Evolutionary conservation across 2,888 invertebrate species (phyloP).

Genomic region (Melieria picta): DNA sequence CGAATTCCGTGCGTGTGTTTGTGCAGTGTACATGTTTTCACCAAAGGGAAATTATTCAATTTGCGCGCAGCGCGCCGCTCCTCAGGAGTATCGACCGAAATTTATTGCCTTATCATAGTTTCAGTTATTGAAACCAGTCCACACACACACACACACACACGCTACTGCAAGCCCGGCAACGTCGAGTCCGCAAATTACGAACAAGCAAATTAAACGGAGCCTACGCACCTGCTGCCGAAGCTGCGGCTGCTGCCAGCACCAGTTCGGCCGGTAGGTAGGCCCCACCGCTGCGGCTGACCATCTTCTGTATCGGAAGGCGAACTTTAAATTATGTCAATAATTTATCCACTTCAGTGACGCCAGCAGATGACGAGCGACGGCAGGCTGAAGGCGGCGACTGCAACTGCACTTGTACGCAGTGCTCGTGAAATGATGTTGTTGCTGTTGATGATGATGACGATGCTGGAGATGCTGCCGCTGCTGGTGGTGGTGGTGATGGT

Average conservation of each 20-base stretch:
- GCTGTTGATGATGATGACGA: conserved; percentile 6
- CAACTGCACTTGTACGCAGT: conserved; percentile 11
- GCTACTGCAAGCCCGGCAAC: background rate
- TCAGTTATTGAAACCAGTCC: conserved; percentile 30
- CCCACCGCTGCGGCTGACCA: background rate
- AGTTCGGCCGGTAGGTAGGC: conserved; percentile 14
- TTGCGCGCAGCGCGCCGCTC: background rate
- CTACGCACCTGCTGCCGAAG: conserved; percentile 20
- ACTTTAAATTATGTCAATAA: conserved; percentile 33
- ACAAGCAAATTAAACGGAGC: background rate
- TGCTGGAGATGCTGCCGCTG: conserved; percentile 31
- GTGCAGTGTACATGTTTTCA: too few relatives aligned
- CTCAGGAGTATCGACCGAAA: conserved; percentile 16
- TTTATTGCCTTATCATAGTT: conserved; percentile 31
- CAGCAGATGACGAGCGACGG: conserved; percentile 9
- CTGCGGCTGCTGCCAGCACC: background rate
- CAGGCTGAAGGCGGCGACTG: conserved; percentile 6
- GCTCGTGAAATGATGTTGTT: background rate
- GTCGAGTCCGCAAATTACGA: conserved; percentile 19
- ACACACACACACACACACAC: background rate
- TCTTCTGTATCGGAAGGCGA: conserved; percentile 30
- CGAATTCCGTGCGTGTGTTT: too few relatives aligned
- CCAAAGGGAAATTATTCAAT: conserved; percentile 23
- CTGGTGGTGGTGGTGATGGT: conserved; percentile 6
- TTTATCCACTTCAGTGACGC: conserved; percentile 29